These are phyloP conservation scores for Trachurus trachurus DNA, from an alignment of 2,797 vertebrate species.

Conservation along the genomic window DNA sequence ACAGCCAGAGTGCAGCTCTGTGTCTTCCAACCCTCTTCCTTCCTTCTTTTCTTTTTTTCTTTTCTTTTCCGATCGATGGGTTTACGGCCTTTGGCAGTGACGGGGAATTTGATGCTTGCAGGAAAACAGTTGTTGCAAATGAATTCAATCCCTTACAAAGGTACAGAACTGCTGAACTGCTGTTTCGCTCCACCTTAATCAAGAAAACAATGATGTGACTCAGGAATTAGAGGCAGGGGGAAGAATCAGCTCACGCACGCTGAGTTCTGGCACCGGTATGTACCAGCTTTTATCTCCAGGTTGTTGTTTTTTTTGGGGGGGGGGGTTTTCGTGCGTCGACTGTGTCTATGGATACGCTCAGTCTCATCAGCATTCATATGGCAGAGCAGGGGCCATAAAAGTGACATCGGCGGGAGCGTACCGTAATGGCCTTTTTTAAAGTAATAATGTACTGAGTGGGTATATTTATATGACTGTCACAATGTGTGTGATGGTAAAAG, in stretches of 20 bases:
- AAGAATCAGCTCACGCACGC: constrained; percentile 6
- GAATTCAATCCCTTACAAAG: constrained; percentile 7
- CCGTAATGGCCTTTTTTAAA: constrained; percentile 58
- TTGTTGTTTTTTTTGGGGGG: neutral
- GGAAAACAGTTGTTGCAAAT: constrained; percentile 37
- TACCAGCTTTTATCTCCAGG: constrained; percentile 33
- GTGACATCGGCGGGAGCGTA: constrained; percentile 42
- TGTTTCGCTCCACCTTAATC: constrained; percentile 33
- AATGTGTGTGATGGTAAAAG: constrained; percentile 52
- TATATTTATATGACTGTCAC: constrained; percentile 63
- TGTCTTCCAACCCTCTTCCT: constrained; percentile 9
- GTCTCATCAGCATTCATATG: constrained; percentile 61
- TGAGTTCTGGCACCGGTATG: constrained; percentile 8
- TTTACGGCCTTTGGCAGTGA: constrained; percentile 15
- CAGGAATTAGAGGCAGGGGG: constrained; percentile 36
- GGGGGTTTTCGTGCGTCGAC: constrained; percentile 18
- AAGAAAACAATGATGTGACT: constrained; percentile 41
- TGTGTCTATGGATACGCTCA: neutral
- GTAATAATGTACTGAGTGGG: constrained; percentile 62
- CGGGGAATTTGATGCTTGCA: constrained; percentile 34
- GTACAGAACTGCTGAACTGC: constrained; percentile 1
- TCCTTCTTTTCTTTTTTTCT: neutral
- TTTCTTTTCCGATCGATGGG: neutral
- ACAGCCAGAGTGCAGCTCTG: constrained; percentile 20
- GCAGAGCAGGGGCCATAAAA: constrained; percentile 52